Percentiles rank a stretch among this genome's conserved stretches.
phyloP scores from a whole-genome alignment of 64 coral and sea anemone genomes.

The Dendronephthya gigantea region DNA sequence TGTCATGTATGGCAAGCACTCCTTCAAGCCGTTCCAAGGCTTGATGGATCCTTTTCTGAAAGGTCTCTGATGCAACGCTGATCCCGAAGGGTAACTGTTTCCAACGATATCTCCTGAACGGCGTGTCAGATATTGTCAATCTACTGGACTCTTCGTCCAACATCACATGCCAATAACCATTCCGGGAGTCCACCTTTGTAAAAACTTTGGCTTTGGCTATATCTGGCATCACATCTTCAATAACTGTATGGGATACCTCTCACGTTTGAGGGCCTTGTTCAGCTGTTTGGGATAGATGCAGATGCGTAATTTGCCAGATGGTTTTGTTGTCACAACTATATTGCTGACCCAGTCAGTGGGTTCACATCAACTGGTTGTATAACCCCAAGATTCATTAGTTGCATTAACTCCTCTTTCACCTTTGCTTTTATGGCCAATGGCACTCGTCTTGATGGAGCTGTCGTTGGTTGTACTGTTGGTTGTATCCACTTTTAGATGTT shows the following conservation, averaged over 20 bases:
- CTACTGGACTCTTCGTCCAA: slow-evolving; percentile 12
- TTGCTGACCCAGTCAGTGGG: no score
- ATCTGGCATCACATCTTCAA: no score
- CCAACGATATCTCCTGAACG: slow-evolving; percentile 3
- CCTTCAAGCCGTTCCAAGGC: neutral
- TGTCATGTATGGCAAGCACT: neutral
- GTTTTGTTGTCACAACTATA: no score
- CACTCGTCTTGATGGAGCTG: neutral
- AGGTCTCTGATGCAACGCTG: neutral
- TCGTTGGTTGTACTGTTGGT: neutral
- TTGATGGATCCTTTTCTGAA: slow-evolving; percentile 13
- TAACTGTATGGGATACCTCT: no score
- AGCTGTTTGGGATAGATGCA: no score
- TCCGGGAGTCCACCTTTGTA: no score
- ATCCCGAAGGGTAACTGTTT: neutral
- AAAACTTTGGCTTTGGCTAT: neutral
- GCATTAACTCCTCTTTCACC: slow-evolving; percentile 13
- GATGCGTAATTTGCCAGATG: no score
- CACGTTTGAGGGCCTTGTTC: neutral
- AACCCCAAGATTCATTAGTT: neutral
- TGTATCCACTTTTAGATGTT: neutral
- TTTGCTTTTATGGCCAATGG: slow-evolving; percentile 19
- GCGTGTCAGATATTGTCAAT: slow-evolving; percentile 1
- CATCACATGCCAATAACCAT: neutral
- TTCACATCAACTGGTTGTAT: slow-evolving; percentile 24